Conservation (phyloP, 2,888 invertebrate genomes). For the Dromius quadrimaculatus region DNA sequence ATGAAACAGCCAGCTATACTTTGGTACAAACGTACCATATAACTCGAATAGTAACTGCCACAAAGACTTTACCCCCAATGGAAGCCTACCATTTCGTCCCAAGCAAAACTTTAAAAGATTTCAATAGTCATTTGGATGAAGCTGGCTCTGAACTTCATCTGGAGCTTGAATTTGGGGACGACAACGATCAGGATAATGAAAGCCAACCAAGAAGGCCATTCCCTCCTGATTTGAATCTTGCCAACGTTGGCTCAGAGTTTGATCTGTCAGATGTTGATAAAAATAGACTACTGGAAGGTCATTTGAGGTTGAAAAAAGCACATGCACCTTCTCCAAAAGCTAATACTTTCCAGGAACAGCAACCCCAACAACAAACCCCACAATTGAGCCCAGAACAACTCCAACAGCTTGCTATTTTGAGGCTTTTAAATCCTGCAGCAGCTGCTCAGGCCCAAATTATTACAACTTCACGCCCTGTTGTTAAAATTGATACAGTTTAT, state of each 20-base stretch:
- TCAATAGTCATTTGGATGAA: conserved; percentile 88
- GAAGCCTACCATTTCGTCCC: conserved; percentile 89
- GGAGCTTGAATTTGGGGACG: conserved; percentile 88
- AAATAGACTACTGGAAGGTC: conserved; percentile 70
- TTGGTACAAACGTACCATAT: conserved; percentile 91
- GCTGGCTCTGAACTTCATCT: conserved; percentile 89
- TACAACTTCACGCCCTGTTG: conserved; percentile 82
- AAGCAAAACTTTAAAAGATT: conserved; percentile 87
- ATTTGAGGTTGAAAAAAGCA: conserved; percentile 68
- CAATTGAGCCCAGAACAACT: conserved; percentile 78
- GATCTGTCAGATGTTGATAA: conserved; percentile 79
- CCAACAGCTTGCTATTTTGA: conserved; percentile 80
- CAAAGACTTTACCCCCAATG: conserved; percentile 89
- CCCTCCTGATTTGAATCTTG: conserved; percentile 77
- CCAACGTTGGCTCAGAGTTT: conserved; percentile 79
- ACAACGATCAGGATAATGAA: conserved; percentile 74
- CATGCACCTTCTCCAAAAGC: conserved; percentile 59
- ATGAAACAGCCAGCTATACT: conserved; percentile 82
- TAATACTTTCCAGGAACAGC: conserved; percentile 58
- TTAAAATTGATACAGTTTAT: conserved; percentile 82
- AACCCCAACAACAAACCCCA: conserved; percentile 66
- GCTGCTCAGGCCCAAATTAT: conserved; percentile 75
- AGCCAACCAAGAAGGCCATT: conserved; percentile 69
- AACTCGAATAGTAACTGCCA: conserved; percentile 88
- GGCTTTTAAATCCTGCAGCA: conserved; percentile 78